Conservation (phyloP, 2,888 invertebrate genomes). For the Caenorhabditis auriculariae region DNA sequence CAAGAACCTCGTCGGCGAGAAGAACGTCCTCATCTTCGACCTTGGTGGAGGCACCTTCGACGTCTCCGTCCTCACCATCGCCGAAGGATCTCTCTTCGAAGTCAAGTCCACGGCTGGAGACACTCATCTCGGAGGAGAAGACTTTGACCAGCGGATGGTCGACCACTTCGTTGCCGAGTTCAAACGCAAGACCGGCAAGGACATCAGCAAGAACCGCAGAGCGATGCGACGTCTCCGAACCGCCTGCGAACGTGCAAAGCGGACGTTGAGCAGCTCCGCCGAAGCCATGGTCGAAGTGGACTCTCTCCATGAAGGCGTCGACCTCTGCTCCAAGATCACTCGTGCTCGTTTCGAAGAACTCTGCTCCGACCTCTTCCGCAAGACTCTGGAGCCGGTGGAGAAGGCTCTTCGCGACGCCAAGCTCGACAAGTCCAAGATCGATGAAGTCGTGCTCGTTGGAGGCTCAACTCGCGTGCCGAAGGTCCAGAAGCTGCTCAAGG, state of each 20-base stretch:
- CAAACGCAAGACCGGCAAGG: slow-evolving; percentile 59
- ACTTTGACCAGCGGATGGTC: slow-evolving; percentile 57
- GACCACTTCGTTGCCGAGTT: slow-evolving; percentile 65
- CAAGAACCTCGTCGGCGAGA: slow-evolving; percentile 51
- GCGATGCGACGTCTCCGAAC: slow-evolving; percentile 86
- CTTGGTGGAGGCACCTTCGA: slow-evolving; percentile 69
- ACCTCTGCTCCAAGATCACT: slow-evolving; percentile 92
- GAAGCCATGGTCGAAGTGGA: slow-evolving; percentile 81
- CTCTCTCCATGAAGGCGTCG: slow-evolving; percentile 88
- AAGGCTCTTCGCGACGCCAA: slow-evolving; percentile 92
- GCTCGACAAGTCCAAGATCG: slow-evolving; percentile 77
- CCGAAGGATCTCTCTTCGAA: slow-evolving; percentile 42
- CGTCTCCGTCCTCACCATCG: slow-evolving; percentile 49
- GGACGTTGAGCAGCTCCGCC: slow-evolving; percentile 69
- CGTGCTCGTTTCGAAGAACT: slow-evolving; percentile 95
- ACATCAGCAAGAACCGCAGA: slow-evolving; percentile 76
- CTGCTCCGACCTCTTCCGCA: slow-evolving; percentile 90
- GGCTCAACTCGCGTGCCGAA: slow-evolving; percentile 97
- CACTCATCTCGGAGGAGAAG: slow-evolving; percentile 67
- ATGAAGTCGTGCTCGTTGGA: slow-evolving; percentile 73
- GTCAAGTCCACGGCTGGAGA: slow-evolving; percentile 74
- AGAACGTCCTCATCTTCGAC: slow-evolving; percentile 59
- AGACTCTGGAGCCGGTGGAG: slow-evolving; percentile 93
- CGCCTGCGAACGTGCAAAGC: slow-evolving; percentile 76
- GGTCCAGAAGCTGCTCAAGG: slow-evolving; percentile 89